Evolutionary conservation across 2,113 vertebrate species (phyloP).

Genomic region (Trichechus manatus): DNA sequence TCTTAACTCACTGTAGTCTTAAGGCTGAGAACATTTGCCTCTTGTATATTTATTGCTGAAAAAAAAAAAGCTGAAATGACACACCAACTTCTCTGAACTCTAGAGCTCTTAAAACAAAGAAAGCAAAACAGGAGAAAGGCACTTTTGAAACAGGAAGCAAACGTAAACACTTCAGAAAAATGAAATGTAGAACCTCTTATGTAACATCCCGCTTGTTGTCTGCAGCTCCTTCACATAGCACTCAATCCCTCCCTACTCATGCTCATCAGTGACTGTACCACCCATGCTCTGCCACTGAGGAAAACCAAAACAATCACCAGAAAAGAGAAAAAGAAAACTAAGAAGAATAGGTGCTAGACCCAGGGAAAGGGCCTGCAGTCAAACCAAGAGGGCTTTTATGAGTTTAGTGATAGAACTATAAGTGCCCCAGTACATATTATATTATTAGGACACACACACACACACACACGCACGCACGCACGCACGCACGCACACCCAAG

Average conservation of each 20-base stretch:
- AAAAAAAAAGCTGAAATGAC: neutral
- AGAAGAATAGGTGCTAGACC: neutral
- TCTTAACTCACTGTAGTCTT: neutral
- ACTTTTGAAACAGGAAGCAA: neutral
- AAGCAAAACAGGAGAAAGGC: neutral
- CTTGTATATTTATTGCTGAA: neutral
- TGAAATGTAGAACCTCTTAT: neutral
- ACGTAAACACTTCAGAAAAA: neutral
- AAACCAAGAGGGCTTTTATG: neutral
- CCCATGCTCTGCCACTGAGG: neutral
- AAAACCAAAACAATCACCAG: neutral
- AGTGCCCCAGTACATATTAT: neutral
- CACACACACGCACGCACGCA: too few species aligned
- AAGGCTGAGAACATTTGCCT: neutral
- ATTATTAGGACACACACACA: neutral
- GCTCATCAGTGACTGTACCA: neutral
- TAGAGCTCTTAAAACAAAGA: conserved; percentile 20
- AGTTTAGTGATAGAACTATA: neutral
- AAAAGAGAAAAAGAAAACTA: neutral
- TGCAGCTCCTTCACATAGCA: neutral
- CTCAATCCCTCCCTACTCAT: neutral
- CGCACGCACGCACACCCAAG: neutral
- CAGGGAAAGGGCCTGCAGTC: neutral
- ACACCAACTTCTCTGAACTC: conserved; percentile 32
- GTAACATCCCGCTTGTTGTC: neutral